Conservation (phyloP, 92 coral and sea anemone species). For the Diadumene lineata region DNA sequence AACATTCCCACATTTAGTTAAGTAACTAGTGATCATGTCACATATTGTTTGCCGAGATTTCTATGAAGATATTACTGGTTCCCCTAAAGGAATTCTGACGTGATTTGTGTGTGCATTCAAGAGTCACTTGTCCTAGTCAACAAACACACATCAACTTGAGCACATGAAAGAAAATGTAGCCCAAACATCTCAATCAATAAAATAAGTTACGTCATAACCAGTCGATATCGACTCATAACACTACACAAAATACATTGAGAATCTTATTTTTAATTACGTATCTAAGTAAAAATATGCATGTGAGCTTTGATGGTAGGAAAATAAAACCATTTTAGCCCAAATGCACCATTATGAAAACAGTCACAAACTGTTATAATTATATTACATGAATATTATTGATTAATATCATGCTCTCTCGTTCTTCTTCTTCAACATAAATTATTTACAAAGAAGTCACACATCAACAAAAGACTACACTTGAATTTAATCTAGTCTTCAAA, state of each 20-base stretch:
- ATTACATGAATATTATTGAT: background rate
- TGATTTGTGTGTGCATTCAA: no score
- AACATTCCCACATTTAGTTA: no score
- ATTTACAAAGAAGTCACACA: conserved; percentile 26
- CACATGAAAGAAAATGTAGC: no score
- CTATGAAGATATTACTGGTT: no score
- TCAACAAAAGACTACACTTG: conserved; percentile 3
- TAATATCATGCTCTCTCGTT: background rate
- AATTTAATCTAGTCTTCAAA: conserved; percentile 40
- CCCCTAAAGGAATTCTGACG: no score
- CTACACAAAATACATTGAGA: background rate
- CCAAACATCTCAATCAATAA: no score
- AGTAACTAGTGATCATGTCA: no score
- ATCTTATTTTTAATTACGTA: conserved; percentile 1
- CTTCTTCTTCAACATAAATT: background rate
- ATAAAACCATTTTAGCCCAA: background rate
- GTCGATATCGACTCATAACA: background rate
- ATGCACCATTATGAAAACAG: background rate
- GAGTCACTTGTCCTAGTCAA: no score
- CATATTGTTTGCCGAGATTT: no score
- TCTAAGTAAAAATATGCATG: conserved; percentile 10
- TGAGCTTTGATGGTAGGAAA: conserved; percentile 9
- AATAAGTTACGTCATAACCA: no score
- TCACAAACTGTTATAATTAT: conserved; percentile 7
- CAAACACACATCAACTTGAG: no score